These are phyloP conservation scores for Drosophila pectinifera DNA, from an alignment of 1,140 invertebrate genomes.

Conservation along the genomic window DNA sequence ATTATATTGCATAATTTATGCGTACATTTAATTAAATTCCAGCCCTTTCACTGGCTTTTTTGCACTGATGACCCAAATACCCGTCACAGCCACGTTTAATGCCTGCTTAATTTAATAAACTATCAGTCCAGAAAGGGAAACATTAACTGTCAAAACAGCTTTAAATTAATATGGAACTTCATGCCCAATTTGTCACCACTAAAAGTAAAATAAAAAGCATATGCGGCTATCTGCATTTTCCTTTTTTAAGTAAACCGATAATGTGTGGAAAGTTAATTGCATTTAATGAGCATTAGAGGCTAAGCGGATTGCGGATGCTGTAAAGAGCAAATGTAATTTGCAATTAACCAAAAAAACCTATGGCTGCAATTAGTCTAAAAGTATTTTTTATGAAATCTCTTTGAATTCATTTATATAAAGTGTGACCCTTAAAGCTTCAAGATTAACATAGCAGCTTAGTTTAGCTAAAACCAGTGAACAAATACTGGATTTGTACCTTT, in stretches of 20 bases:
- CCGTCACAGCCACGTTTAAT: slow-evolving; percentile 42
- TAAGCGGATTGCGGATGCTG: slow-evolving; percentile 48
- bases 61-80: slow-evolving; percentile 61
- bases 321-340: slow-evolving; percentile 38
- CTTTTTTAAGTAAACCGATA: slow-evolving; percentile 24
- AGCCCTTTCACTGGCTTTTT: slow-evolving; percentile 56
- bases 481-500: neutral
- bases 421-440: neutral
- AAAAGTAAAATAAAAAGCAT: slow-evolving; percentile 7
- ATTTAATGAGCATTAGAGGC: slow-evolving; percentile 59
- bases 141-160: slow-evolving; percentile 63
- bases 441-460: neutral
- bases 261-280: slow-evolving; percentile 65
- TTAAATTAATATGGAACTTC: slow-evolving; percentile 58
- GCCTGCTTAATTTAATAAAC: slow-evolving; percentile 63
- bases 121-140: slow-evolving; percentile 27
- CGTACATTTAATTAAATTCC: slow-evolving; percentile 79
- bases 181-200: slow-evolving; percentile 59
- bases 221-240: neutral
- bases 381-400: neutral
- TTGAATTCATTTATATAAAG: neutral
- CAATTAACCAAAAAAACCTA: slow-evolving; percentile 39
- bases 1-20: slow-evolving; percentile 79
- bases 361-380: slow-evolving; percentile 14
- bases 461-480: neutral